Evolutionary conservation across 2,888 invertebrate species (phyloP), one percentile per base, ranked within the genome.

Genomic region (Pheosia tremula): DNA sequence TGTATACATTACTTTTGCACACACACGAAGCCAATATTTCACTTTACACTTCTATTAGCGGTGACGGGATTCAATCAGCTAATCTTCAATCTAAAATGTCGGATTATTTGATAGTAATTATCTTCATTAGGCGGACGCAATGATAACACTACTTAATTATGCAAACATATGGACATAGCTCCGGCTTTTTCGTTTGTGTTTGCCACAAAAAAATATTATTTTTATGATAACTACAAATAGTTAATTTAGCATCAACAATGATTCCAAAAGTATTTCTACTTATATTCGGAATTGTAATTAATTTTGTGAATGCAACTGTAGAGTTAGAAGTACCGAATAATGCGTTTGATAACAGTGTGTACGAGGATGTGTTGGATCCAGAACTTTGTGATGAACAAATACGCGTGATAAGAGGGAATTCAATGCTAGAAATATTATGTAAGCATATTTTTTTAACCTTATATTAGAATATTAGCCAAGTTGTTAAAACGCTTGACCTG

Each of bases 311-410:
- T 8, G 56, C 37, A 5, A 56, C 38, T 56, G 13, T 7, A 24
- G 56, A 41, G 41, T 8, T 56, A 7, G 39, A 62, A n/a, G 13
- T 54, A 41, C 38, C 41, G 5, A 58, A 59, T 41, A 59, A 60
- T 11, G 65, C 64, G 0, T 66, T 71, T 37, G 65, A 71, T 59
- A 50, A 52, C 5, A 56, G 57, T 5, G 55, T 73, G 11, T 69
- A 69, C 38, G 64, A 71, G 57, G 55, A 64, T 11, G 70, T 66
- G 2, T 59, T 73, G 24, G 64, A 73, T 60, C 53, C 66, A 38
- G 65, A 61, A 53, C 43, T 61, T 43, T 73, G 72, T 45, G 56
- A 57, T 8, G 57, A 58, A 13, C 68, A 72, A 59, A 36, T 72
- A 8, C 11, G 10, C 6, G 58, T 68, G n/a, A 56, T 56, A 56